A percentile compares a stretch with the other conserved stretches of the same genome.
These are phyloP conservation scores for Pelochelys cantorii DNA, from an alignment of 2,797 vertebrate species.

Conservation along the genomic window DNA sequence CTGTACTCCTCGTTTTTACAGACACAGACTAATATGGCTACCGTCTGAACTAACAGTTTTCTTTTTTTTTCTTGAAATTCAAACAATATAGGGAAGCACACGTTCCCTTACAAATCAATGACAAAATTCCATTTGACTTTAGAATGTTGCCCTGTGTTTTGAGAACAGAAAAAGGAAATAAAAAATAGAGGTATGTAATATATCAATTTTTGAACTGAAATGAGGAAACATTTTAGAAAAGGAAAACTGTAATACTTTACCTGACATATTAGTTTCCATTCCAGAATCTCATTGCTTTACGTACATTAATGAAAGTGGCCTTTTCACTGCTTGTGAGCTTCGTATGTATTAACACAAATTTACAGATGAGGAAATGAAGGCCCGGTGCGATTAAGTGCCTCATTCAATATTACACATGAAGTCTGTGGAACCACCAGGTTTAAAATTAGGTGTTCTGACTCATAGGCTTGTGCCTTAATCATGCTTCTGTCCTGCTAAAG, in stretches of 20 bases:
- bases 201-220: not conserved
- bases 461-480: rapidly evolving
- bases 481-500: not conserved
- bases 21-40: too few relatives aligned
- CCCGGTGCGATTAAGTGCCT: not conserved
- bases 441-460: not conserved
- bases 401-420: not conserved
- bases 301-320: rapidly evolving
- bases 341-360: rapidly evolving
- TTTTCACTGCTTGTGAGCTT: not conserved
- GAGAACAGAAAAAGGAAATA: not conserved
- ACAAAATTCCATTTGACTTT: not conserved
- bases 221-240: not conserved
- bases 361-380: not conserved
- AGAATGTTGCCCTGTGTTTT: not conserved
- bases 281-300: not conserved
- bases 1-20: too few relatives aligned
- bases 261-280: not conserved
- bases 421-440: not conserved
- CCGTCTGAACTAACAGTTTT: too few relatives aligned
- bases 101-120: not conserved
- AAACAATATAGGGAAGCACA: too few relatives aligned
- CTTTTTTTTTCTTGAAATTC: not conserved
- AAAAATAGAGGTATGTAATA: too few relatives aligned
- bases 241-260: rapidly evolving